Base-by-base conservation (phyloP, 2,888 invertebrate species). In the Parnassius glacialis region DNA sequence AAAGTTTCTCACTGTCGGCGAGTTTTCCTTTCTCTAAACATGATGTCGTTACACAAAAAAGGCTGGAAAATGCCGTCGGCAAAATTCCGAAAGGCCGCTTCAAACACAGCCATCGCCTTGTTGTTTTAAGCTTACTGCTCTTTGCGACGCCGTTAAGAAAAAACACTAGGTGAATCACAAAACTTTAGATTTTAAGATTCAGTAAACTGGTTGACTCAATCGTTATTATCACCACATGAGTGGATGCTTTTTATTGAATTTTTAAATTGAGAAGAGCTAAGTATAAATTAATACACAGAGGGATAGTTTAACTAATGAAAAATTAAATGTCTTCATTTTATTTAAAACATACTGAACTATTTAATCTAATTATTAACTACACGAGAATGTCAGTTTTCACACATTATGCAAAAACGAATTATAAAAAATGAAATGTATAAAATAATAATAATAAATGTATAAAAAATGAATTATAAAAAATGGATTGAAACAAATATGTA, bases 21-120 rank as follows among this genome's bases (percentile, higher is more conserved):
- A 86, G 87, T 85, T 90, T 89, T 85, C 87, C 83, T 87, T 87
- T 82, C 86, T 88, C 86, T 87, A 88, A 90, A 89, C 90, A 90
- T 83, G 87, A 81, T 90, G 89, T 89, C 81, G 86, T 86, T 81
- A 90, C 90, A 90, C 75, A 89, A 81, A 90, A 91, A 89, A 85
- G 90, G 90, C 83, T 84, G 90, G 86, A 74, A 84, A 89, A 83
- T 80, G 86, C 85, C 89, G 83, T 80, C 76, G 86, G 87, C 87
- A 69, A 79, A 76, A 85, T 85, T 85, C 84, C 74, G 75, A 75
- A 73, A 79, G 82, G 78, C 69, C 75, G 74, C 78, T 77, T 75
- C 75, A 70, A 73, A 70, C 68, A 74, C 74, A 71, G 62, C 67
- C 69, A 72, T 75, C 69, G 66, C 70, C 80, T 81, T 80, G 83